These are phyloP conservation scores for Onychomys torridus DNA, from an alignment of 2,797 vertebrate species.

Conservation along the genomic window DNA sequence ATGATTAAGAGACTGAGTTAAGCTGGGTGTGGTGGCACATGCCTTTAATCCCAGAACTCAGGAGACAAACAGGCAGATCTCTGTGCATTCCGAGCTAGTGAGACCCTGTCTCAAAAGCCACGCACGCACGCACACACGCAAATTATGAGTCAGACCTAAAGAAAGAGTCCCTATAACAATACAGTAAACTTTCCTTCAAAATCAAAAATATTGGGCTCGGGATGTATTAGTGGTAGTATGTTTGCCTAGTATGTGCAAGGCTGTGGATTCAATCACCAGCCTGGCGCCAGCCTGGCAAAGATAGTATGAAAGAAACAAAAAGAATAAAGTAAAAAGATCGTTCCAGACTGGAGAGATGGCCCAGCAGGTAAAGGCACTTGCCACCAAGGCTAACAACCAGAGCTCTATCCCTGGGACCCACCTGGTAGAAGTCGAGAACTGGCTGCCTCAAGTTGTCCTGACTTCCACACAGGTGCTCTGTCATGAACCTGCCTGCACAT, in stretches of 20 bases:
- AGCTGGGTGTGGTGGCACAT: accelerated
- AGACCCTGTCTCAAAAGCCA: background rate
- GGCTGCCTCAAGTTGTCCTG: background rate
- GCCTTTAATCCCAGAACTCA: background rate
- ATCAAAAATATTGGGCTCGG: background rate
- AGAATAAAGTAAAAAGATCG: slow-evolving; percentile 34
- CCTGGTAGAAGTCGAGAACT: background rate
- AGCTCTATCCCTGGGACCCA: background rate
- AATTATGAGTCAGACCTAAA: background rate
- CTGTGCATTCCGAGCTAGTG: background rate
- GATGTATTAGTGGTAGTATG: background rate
- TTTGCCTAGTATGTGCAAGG: background rate
- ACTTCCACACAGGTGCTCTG: background rate
- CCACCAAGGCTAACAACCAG: background rate
- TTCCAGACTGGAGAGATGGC: background rate
- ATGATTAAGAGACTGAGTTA: slow-evolving; percentile 26
- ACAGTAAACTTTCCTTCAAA: slow-evolving; percentile 48
- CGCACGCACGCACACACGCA: background rate
- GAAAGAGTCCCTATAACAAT: slow-evolving; percentile 37
- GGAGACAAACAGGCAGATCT: background rate
- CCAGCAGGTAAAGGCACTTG: background rate
- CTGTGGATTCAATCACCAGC: background rate
- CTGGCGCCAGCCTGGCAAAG: background rate
- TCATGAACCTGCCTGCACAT: background rate
- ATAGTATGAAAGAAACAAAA: slow-evolving; percentile 10